Conservation (phyloP, 2,113 vertebrate genomes). For the Cromileptes altivelis region DNA sequence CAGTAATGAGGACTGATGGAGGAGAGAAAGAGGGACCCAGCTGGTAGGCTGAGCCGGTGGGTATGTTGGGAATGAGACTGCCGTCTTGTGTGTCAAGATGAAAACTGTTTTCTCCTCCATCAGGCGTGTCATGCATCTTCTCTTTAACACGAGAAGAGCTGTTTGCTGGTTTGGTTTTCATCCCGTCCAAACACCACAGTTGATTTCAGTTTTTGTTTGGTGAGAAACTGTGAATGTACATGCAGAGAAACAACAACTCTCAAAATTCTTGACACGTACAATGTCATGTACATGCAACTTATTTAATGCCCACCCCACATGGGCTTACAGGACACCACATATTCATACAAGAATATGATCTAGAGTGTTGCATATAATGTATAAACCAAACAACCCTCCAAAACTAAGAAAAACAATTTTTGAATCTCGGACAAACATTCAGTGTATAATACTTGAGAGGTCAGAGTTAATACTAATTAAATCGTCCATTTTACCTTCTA, state of each 20-base stretch:
- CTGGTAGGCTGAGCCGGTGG: conserved; percentile 36
- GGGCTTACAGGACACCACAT: neutral
- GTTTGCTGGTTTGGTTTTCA: neutral
- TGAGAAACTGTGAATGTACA: neutral
- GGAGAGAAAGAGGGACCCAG: conserved; percentile 52
- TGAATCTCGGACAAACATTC: too few species aligned
- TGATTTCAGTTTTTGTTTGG: neutral
- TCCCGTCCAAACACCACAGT: neutral
- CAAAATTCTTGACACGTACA: neutral
- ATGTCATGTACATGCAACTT: neutral
- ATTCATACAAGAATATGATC: neutral
- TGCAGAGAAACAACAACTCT: neutral
- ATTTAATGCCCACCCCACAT: neutral
- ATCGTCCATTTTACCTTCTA: neutral
- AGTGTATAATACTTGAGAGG: too few species aligned
- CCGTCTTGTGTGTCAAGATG: neutral
- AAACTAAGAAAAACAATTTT: neutral
- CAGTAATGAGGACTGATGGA: conserved; percentile 63
- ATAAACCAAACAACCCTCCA: neutral
- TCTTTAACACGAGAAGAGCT: neutral
- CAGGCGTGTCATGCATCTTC: neutral
- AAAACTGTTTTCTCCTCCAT: conserved; percentile 5
- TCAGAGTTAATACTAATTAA: neutral
- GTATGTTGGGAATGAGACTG: conserved; percentile 40
- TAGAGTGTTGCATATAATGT: neutral